Conservation (phyloP, 2,888 invertebrate genomes). For the Aphidoletes aphidimyza region DNA sequence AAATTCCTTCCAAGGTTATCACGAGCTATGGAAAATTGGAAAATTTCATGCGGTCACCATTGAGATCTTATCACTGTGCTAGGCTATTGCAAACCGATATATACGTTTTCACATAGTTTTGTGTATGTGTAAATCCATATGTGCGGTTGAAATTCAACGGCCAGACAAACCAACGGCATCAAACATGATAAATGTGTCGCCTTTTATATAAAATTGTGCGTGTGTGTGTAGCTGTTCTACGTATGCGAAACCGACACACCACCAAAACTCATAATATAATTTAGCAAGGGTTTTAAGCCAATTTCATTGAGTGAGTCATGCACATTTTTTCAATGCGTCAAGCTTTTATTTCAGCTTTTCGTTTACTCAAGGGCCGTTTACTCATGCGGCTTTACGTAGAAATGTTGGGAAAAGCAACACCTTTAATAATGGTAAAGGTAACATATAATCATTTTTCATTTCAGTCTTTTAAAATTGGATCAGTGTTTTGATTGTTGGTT, state of each 20-base stretch:
- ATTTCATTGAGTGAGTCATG: conserved; percentile 24
- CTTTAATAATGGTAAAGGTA: no score
- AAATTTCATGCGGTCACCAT: background rate
- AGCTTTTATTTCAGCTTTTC: background rate
- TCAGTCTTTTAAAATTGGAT: background rate
- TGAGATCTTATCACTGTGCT: background rate
- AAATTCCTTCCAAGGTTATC: background rate
- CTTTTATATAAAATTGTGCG: no score
- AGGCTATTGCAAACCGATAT: background rate
- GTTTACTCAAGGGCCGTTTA: background rate
- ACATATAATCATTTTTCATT: background rate
- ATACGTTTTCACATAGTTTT: background rate
- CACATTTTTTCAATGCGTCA: background rate
- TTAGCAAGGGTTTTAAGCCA: background rate
- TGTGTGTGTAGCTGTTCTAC: no score
- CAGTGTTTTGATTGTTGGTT: background rate
- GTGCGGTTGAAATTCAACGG: no score
- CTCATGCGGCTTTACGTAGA: no score
- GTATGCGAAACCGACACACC: no score
- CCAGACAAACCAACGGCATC: background rate
- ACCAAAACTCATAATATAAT: no score
- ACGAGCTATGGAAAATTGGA: background rate
- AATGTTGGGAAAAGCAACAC: no score
- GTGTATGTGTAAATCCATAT: background rate
- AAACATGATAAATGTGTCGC: background rate